Conservation (phyloP, 2,888 invertebrate species). For the Plebejus argus region DNA sequence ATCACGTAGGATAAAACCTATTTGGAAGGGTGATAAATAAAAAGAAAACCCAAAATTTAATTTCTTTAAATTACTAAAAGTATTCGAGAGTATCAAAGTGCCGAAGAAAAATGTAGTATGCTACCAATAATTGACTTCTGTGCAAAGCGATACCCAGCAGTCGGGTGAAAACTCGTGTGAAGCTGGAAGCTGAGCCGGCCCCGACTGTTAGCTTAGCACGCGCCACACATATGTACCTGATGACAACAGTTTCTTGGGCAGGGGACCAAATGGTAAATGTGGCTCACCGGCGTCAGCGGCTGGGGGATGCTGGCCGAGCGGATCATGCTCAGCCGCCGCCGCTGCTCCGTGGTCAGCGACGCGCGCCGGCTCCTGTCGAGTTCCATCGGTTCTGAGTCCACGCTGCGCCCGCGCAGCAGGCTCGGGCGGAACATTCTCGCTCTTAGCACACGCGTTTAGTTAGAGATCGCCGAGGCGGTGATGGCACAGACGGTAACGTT, state of each 20-base stretch:
- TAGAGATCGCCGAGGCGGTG: neutral
- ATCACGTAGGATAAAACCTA: neutral
- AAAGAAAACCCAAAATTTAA: neutral
- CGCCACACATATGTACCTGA: slow-evolving; percentile 60
- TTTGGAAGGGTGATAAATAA: neutral
- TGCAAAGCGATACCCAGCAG: neutral
- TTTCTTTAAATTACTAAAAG: too few species aligned
- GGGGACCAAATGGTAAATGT: slow-evolving; percentile 80
- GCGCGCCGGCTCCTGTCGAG: slow-evolving; percentile 74
- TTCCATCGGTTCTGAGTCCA: slow-evolving; percentile 65
- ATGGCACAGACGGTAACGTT: neutral
- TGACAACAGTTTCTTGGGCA: slow-evolving; percentile 78
- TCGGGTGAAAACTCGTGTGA: neutral
- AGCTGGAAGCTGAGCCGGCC: neutral
- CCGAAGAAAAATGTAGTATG: neutral
- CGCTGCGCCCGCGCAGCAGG: slow-evolving; percentile 62
- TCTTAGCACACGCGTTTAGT: slow-evolving; percentile 36
- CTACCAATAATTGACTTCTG: neutral
- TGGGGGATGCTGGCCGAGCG: slow-evolving; percentile 65
- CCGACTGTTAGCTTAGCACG: slow-evolving; percentile 31
- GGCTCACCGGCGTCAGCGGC: slow-evolving; percentile 76
- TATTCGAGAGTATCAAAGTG: neutral
- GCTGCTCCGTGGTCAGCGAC: slow-evolving; percentile 71
- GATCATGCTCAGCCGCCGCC: slow-evolving; percentile 68
- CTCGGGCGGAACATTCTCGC: slow-evolving; percentile 66